phyloP scores from a whole-genome alignment of 2,113 vertebrate species.

The Phylloscopus whistleri region DNA sequence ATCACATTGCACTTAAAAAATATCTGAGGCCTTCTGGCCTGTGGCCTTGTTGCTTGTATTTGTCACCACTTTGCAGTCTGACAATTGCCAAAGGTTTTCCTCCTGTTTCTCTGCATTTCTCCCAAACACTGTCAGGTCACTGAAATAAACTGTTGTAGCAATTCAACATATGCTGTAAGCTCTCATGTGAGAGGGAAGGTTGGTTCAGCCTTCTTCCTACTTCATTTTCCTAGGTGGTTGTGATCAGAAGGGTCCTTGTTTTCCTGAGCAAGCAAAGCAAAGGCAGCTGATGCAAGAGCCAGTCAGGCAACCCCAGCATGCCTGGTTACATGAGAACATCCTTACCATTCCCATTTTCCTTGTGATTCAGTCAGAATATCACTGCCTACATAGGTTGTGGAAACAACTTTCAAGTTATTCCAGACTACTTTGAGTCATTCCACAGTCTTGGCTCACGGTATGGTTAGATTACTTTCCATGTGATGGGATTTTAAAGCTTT shows the following conservation, averaged over 20 bases:
- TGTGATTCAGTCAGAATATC: not conserved
- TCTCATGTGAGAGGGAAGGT: not conserved
- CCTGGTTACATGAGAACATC: not conserved
- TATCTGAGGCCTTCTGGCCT: not conserved
- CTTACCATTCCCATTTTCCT: not conserved
- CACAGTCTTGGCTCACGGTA: not conserved
- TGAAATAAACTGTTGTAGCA: not conserved
- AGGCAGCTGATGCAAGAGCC: not conserved
- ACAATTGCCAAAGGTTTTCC: not conserved
- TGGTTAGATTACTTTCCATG: not conserved
- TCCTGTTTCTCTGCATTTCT: not conserved
- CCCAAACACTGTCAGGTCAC: not conserved
- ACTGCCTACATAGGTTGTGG: not conserved
- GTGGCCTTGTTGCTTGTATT: not conserved
- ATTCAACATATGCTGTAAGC: not conserved
- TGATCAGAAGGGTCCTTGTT: not conserved
- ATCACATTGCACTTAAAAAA: not conserved
- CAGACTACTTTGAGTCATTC: not conserved
- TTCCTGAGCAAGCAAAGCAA: not conserved
- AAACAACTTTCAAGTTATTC: not conserved
- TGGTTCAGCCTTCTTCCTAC: not conserved
- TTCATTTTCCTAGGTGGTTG: fast-evolving
- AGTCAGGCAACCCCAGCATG: not conserved
- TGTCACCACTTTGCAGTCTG: not conserved
- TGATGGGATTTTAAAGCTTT: not conserved